Evolutionary conservation across 1,140 invertebrate genomes (phyloP), one percentile per base, ranked within the genome.

Genomic region (Drosophila sproati): DNA sequence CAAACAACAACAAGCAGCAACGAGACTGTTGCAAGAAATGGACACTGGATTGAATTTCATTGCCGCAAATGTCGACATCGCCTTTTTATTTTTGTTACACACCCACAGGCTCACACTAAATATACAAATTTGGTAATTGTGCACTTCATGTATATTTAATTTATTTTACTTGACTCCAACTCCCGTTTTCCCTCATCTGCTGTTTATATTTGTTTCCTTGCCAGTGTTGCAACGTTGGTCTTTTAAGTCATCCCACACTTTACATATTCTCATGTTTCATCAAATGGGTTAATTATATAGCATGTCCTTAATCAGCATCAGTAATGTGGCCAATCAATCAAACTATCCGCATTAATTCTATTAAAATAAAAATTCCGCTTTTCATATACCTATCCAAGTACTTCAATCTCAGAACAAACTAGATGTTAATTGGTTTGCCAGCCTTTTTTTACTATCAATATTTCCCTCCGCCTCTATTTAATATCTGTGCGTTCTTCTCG

Each of bases 111-210:
- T 37, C 20, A 41, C 37, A 59, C 29, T 78, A 75, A 87, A 81
- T 81, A 80, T 85, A 86, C 82, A 73, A 82, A 87, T 87, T 83
- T 79, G 70, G 82, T 87, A 86, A 86, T 86, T 87, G 82, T 75
- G 72, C 51, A 55, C 78, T 76, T 86, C 81, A 86, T 86, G 82
- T 79, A 86, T 86, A 87, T 86, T 79, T 86, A 86, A 86, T 87
- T 81, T 87, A 64, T 80, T 80, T 55, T 56, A 47, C 39, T 43
- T 31, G 64, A 39, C 60, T 66, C 20, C 20, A 20, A 20, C 20
- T 52, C 52, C 68, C 35, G 28, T 10, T 20, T 5, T 6, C 45
- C 20, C n/a, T 5, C 8, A 3, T 12, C 32, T 12, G 2, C 10
- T 4, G 20, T 31, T 64, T 64, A 3, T 10, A 10, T 41, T 41